These are phyloP conservation scores for Agraylea sexmaculata DNA, from an alignment of 1,140 invertebrate species.

Conservation along the genomic window DNA sequence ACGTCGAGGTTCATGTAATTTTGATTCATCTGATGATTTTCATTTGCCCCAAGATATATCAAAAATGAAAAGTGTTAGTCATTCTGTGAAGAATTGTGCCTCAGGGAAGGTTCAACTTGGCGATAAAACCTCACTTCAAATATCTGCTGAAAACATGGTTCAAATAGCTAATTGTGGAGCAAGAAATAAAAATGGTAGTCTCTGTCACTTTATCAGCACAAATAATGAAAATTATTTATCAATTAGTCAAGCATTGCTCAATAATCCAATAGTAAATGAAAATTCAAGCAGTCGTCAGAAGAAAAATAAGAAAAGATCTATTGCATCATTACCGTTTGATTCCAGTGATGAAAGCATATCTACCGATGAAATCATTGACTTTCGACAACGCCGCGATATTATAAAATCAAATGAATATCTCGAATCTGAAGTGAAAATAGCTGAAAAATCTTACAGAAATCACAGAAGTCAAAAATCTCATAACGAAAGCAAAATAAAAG, in stretches of 20 bases:
- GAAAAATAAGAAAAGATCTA: slow-evolving; percentile 11
- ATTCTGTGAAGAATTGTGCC: slow-evolving; percentile 13
- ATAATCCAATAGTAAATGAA: slow-evolving; percentile 9
- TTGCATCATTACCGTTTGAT: slow-evolving; percentile 12
- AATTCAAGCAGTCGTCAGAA: slow-evolving; percentile 5
- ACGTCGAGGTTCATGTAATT: slow-evolving; percentile 15
- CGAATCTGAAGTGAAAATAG: neutral
- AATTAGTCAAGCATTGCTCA: slow-evolving; percentile 14
- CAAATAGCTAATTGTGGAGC: slow-evolving; percentile 33
- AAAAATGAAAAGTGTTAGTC: slow-evolving; percentile 12
- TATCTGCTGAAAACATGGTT: slow-evolving; percentile 34
- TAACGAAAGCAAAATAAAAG: slow-evolving; percentile 2
- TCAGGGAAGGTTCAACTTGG: slow-evolving; percentile 11
- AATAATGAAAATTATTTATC: slow-evolving; percentile 14
- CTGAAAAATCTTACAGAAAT: slow-evolving; percentile 4
- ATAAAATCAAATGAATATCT: neutral
- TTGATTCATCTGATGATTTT: slow-evolving; percentile 13
- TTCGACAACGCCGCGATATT: neutral
- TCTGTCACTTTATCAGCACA: slow-evolving; percentile 29
- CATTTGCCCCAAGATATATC: slow-evolving; percentile 11
- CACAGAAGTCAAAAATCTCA: slow-evolving; percentile 3
- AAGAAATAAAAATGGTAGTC: slow-evolving; percentile 28
- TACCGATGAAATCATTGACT: slow-evolving; percentile 10
- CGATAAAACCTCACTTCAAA: slow-evolving; percentile 21
- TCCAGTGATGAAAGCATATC: slow-evolving; percentile 18